phyloP scores from a whole-genome alignment of 2,888 invertebrate genomes.

The Zygaena filipendulae region DNA sequence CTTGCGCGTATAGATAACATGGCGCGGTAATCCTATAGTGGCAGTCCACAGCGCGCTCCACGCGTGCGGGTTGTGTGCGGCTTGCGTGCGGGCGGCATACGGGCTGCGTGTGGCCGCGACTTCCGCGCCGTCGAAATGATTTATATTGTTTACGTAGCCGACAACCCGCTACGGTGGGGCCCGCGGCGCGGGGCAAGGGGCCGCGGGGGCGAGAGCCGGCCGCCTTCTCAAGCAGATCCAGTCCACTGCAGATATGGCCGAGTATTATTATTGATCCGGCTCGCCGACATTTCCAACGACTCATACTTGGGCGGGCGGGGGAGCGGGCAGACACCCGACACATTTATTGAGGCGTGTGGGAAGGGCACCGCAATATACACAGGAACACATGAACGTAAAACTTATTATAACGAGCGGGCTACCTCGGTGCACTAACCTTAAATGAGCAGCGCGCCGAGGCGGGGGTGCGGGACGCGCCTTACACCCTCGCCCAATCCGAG shows the following conservation, averaged over 20 bases:
- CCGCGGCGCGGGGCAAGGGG: constrained; percentile 21
- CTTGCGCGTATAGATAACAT: too few species aligned
- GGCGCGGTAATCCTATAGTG: too few species aligned
- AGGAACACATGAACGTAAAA: constrained; percentile 44
- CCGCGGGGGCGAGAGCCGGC: constrained; percentile 26
- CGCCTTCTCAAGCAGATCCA: constrained; percentile 62
- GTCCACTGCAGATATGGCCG: constrained; percentile 68
- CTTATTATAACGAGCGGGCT: constrained; percentile 50
- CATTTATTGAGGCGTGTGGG: constrained; percentile 54
- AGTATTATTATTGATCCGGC: constrained; percentile 68
- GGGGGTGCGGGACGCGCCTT: constrained; percentile 37
- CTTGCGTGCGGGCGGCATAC: constrained; percentile 21
- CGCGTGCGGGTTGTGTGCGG: too few species aligned
- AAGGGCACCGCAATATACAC: constrained; percentile 21
- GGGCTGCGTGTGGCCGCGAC: constrained; percentile 41
- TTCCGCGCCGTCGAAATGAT: constrained; percentile 56
- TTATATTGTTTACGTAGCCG: constrained; percentile 63
- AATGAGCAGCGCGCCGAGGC: constrained; percentile 35
- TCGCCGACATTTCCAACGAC: constrained; percentile 51
- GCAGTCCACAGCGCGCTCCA: too few species aligned
- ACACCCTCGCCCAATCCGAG: constrained; percentile 61
- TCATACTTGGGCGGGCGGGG: constrained; percentile 49
- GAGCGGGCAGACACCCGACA: constrained; percentile 35
- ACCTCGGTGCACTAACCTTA: constrained; percentile 53
- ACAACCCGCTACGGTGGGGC: too few species aligned